These are phyloP conservation scores for Eidolon helvum DNA, from an alignment of 2,113 vertebrate genomes.

Conservation along the genomic window DNA sequence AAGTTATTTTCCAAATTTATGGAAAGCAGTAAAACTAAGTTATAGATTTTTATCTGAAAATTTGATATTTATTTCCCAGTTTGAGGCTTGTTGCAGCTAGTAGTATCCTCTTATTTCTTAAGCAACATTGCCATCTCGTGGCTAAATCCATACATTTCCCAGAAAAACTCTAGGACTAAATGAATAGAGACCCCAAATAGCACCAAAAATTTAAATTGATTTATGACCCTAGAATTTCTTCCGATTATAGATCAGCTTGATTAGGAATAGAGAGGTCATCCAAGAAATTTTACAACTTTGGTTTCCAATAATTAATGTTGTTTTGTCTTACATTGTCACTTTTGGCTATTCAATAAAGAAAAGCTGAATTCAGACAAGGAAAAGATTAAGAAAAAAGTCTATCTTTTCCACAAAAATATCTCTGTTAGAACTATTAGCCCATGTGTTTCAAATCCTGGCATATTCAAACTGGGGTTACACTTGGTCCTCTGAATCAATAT, in stretches of 20 bases:
- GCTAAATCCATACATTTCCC: background rate
- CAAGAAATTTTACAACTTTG: background rate
- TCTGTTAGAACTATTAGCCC: background rate
- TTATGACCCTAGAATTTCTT: background rate
- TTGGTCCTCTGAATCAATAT: background rate
- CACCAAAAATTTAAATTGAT: background rate
- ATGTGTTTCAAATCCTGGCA: background rate
- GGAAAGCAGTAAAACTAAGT: conserved; percentile 2
- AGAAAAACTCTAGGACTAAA: background rate
- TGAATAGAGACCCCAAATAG: background rate
- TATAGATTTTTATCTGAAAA: background rate
- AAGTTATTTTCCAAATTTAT: conserved; percentile 30
- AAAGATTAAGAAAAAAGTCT: background rate
- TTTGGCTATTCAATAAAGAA: background rate
- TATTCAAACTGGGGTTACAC: background rate
- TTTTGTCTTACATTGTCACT: background rate
- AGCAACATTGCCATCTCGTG: conserved; percentile 83
- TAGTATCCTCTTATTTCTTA: background rate
- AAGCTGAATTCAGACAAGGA: background rate
- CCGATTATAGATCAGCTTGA: background rate
- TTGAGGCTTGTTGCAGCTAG: background rate
- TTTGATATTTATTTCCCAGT: background rate
- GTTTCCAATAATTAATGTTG: background rate
- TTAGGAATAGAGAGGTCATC: background rate
- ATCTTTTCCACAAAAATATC: background rate